phyloP scores from a whole-genome alignment of 2,113 vertebrate genomes.

The Ceyx margarethae region DNA sequence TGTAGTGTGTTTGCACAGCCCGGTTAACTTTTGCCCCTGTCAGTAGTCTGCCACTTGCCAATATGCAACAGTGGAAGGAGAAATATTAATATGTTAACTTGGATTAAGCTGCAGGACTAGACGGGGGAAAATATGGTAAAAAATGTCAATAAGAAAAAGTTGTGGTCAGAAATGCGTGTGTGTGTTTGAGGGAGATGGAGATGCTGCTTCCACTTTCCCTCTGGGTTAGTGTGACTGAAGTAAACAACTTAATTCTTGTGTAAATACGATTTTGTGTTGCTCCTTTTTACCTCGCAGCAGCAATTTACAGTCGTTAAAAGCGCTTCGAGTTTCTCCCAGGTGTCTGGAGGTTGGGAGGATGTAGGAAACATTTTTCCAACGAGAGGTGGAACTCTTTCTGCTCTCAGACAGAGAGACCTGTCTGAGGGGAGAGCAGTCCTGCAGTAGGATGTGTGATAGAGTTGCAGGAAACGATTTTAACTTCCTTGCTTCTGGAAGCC shows the following conservation, averaged over 20 bases:
- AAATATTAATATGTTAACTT: neutral
- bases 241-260: neutral
- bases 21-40: neutral
- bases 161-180: neutral
- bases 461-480: neutral
- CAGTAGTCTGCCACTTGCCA: neutral
- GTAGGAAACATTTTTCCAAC: no score
- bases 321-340: neutral
- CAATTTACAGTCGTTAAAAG: neutral
- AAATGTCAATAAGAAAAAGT: neutral
- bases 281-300: neutral
- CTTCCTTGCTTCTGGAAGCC: conserved; percentile 34
- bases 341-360: neutral
- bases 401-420: neutral
- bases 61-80: fast-evolving
- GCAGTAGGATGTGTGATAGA: neutral
- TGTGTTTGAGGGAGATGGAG: neutral
- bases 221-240: neutral
- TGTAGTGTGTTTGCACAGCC: neutral
- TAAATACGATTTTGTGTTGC: neutral
- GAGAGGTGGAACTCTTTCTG: neutral
- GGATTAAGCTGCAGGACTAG: neutral
- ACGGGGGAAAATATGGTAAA: neutral
- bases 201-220: neutral
- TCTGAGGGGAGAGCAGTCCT: neutral